Evolutionary conservation across 2,797 vertebrate species (phyloP), one percentile per base, ranked within the genome.

Genomic region (Channallabes apus): DNA sequence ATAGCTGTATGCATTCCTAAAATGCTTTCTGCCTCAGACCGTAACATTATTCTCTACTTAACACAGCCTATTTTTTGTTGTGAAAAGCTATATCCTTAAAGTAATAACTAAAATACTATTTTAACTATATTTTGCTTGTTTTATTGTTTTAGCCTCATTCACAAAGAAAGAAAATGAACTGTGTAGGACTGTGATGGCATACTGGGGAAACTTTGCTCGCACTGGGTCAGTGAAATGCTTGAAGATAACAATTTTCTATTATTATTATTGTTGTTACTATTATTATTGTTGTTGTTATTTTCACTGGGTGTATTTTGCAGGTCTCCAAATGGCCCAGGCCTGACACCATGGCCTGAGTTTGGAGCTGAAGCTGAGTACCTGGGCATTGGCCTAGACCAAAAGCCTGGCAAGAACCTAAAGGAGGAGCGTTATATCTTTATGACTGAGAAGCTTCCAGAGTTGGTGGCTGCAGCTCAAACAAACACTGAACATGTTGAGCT

Each of bases 201-300:
- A 96, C 88, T 96, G 96, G 96, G 95, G 91, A 29, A 97, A 96
- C 92, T 97, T 97, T 92, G 96, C 95, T 88, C 92, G 85, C 22
- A 95, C 89, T 68, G 96, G 96, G 96, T 97, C 92, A 86, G 90
- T 73, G 24, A 75, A 38, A n/a, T n/a, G n/a, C n/a, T n/a, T n/a
- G n/a, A 59, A 64, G 56, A 46, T 73, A 35, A 56, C n/a, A n/a
- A n/a, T n/a, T 9, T 15, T 27, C 61, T 81, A 32, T 67, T 27
- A 68, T 9, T 18, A 38, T 35, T n/a, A 46, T 72, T 59, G 1
- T 73, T 73, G 8, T 46, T 35, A 29, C 22, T 32, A 35, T 58
- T 32, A 24, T 59, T 17, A n/a, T 46, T 24, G 32, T 32, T n/a
- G n/a, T n/a, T 17, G 38, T 46, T n/a, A 27, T 54, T 32, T 29